Conservation (phyloP, 2,888 invertebrate genomes). For the Drosophila dives region DNA sequence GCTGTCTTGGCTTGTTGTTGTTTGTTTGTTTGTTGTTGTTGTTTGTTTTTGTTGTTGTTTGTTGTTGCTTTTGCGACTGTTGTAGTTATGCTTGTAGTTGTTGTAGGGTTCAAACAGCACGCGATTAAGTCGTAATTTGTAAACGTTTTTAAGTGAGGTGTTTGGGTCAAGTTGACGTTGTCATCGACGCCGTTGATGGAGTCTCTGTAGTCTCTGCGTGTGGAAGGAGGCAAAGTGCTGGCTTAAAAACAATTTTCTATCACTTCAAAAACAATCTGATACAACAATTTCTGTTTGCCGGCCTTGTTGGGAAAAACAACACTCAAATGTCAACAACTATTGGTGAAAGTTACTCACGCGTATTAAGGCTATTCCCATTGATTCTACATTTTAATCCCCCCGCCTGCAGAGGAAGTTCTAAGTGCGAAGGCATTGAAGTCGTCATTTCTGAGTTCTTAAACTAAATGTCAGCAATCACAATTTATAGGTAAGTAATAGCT, state of each 20-base stretch:
- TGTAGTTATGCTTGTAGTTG: slow-evolving; percentile 30
- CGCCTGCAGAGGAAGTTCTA: background rate
- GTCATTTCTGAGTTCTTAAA: background rate
- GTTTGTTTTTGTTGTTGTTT: slow-evolving; percentile 20
- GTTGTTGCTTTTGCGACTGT: slow-evolving; percentile 21
- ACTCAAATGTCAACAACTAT: slow-evolving; percentile 23
- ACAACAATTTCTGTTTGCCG: slow-evolving; percentile 21
- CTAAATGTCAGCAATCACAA: background rate
- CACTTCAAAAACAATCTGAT: slow-evolving; percentile 25
- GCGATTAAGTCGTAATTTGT: slow-evolving; percentile 77
- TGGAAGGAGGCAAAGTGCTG: slow-evolving; percentile 18
- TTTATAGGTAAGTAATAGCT: background rate
- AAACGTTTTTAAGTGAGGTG: slow-evolving; percentile 75
- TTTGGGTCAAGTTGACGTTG: slow-evolving; percentile 75
- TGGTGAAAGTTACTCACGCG: slow-evolving; percentile 35
- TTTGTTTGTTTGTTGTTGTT: slow-evolving; percentile 13
- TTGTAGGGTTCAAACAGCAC: slow-evolving; percentile 69
- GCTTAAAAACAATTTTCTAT: slow-evolving; percentile 38
- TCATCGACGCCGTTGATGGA: slow-evolving; percentile 25
- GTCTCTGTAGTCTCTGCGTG: background rate
- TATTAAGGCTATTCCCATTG: background rate
- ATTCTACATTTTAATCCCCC: background rate
- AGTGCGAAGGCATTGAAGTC: background rate
- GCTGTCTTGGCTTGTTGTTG: slow-evolving; percentile 32
- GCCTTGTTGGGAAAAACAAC: slow-evolving; percentile 14